Conservation (phyloP, 2,797 vertebrate species). For the Alcedo atthis region DNA sequence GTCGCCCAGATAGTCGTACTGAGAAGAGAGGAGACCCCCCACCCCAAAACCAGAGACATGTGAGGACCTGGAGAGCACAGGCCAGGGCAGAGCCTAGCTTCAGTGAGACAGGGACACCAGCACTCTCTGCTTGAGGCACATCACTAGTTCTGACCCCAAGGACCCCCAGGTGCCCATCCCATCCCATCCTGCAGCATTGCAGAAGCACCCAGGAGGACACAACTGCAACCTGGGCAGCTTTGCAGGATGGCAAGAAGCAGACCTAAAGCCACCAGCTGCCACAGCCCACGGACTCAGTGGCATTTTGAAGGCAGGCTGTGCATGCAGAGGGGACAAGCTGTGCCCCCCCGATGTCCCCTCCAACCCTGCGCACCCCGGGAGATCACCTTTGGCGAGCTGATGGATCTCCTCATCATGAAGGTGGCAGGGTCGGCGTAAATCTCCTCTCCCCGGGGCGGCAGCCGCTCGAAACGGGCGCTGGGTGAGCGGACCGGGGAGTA, state of each 20-base stretch:
- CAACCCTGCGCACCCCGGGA: rapidly evolving
- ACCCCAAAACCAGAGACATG: not conserved
- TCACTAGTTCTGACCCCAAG: no score
- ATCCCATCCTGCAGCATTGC: not conserved
- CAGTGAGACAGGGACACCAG: not conserved
- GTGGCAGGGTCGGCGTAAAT: slow-evolving; percentile 85
- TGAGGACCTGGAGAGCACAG: not conserved
- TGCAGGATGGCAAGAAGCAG: not conserved
- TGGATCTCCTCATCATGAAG: slow-evolving; percentile 88
- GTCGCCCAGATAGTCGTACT: slow-evolving; percentile 94
- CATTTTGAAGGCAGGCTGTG: not conserved
- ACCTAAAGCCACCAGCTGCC: not conserved
- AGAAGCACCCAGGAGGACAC: not conserved
- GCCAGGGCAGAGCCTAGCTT: not conserved
- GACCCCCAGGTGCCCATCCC: not conserved
- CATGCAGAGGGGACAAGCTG: rapidly evolving
- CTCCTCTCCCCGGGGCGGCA: slow-evolving; percentile 82
- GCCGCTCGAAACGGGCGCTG: slow-evolving; percentile 85
- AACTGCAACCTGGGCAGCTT: not conserved
- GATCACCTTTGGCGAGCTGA: slow-evolving; percentile 93
- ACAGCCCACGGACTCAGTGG: rapidly evolving
- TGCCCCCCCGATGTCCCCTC: not conserved
- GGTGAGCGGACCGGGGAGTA: slow-evolving; percentile 90
- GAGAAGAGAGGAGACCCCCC: slow-evolving; percentile 66
- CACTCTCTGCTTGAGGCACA: rapidly evolving